Conservation (phyloP, 2,888 invertebrate genomes). For the Hyposoter didymator region DNA sequence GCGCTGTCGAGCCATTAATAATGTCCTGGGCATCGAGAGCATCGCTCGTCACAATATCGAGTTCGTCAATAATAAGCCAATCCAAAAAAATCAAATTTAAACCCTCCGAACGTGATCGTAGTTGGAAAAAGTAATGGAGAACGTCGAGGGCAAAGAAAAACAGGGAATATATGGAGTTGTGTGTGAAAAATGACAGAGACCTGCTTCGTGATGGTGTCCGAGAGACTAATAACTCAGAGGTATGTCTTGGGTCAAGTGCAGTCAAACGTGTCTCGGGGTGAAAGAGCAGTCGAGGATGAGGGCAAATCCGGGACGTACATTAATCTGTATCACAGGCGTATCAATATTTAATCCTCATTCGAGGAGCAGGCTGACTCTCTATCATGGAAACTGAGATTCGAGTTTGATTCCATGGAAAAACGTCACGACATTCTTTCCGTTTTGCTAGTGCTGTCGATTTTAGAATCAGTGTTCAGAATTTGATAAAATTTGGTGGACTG, state of each 20-base stretch:
- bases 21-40: not conserved
- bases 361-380: conserved; percentile 76
- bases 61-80: not conserved
- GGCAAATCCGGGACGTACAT: conserved; percentile 75
- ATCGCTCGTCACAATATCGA: not conserved
- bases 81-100: not conserved
- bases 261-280: conserved; percentile 51
- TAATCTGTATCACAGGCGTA: conserved; percentile 82
- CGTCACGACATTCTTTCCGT: not conserved
- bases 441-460: no score
- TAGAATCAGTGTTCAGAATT: no score
- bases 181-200: conserved; percentile 34
- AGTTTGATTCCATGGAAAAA: not conserved
- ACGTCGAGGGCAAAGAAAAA: not conserved
- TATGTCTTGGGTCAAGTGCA: conserved; percentile 61
- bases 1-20: not conserved
- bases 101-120: not conserved
- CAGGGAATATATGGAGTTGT: conserved; percentile 27
- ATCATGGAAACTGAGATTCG: conserved; percentile 48
- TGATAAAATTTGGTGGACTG: no score
- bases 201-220: conserved; percentile 28
- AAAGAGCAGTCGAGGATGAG: conserved; percentile 6
- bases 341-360: conserved; percentile 84
- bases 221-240: conserved; percentile 69
- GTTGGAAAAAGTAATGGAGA: not conserved